These are phyloP conservation scores for Masnerella sp. DNA, from an alignment of 2,888 invertebrate species.

Conservation along the genomic window DNA sequence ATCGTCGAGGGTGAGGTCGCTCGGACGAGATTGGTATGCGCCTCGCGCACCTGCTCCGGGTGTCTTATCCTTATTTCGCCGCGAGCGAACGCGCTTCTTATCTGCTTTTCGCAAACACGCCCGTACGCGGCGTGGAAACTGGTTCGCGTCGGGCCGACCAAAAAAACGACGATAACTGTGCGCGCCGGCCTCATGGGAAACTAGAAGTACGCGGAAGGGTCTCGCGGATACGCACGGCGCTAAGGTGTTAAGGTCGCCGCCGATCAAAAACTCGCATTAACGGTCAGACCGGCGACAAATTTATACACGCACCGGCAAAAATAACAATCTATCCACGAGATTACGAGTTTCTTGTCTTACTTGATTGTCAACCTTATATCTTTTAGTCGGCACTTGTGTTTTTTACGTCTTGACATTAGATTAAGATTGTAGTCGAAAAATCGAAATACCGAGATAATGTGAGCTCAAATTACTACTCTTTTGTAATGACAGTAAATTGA, in stretches of 20 bases:
- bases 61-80: conserved; percentile 65
- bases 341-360: no score
- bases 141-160: conserved; percentile 62
- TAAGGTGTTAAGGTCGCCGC: conserved; percentile 54
- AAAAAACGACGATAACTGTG: conserved; percentile 60
- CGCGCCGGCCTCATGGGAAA: conserved; percentile 62
- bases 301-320: conserved; percentile 17
- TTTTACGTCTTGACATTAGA: no score
- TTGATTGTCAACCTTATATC: no score
- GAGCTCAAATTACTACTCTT: no score
- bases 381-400: no score
- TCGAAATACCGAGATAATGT: no score
- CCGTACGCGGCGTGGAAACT: conserved; percentile 68
- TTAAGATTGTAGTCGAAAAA: no score
- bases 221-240: conserved; percentile 25
- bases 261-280: conserved; percentile 51
- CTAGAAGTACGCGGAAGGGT: conserved; percentile 61
- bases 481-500: no score
- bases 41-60: conserved; percentile 53
- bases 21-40: conserved; percentile 61
- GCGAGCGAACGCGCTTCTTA: conserved; percentile 61
- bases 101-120: conserved; percentile 60
- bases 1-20: conserved; percentile 63
- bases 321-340: no score
- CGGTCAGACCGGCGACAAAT: conserved; percentile 50